Evolutionary conservation across 2,888 invertebrate species (phyloP), one percentile per base, ranked within the genome.

Genomic region (Brassicogethes aeneus): DNA sequence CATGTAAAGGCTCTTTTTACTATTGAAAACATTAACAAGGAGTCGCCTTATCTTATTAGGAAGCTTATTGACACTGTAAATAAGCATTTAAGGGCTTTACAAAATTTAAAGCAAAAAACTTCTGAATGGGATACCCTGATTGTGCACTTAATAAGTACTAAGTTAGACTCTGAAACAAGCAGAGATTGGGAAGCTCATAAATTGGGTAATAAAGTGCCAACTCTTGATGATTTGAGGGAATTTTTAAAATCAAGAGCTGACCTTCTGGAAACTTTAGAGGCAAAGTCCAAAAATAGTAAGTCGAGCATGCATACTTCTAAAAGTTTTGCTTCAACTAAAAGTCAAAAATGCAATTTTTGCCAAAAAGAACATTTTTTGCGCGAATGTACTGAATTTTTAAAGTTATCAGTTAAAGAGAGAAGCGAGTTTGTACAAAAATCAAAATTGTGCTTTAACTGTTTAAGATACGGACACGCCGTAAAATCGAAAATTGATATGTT

Each of bases 1-100:
- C 42, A 42, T 30, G 15, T 42, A 2, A 42, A 42, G 33, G 40
- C 40, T 3, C 14, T 42, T 2, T 42, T 42, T 34, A 3, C 30
- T 17, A 2, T 40, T 2, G 2, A 10, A 10, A 2, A 17, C 10
- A 8, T 41, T 2, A 17, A 41, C 2, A 41, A 35, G 15, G 39
- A 36, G 12, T 36, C 36, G 10, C n/a, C 36, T 36, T 16, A 8
- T 10, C 12, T 10, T 3, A 12, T 36, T 12, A 36, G 32, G 34
- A 37, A 37, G 13, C 12, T 37, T n/a, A 33, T 34, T 10, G 37
- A 37, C 14, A 33, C 8, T 33, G 8, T 37, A 7, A 14, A 10
- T 37, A 37, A 33, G 34, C n/a, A 37, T 16, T 33, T 37, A 10
- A 30, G 37, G 8, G 37, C 37, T n/a, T 33, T 37, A 29, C 10